phyloP scores from a whole-genome alignment of 2,888 invertebrate genomes.

The Tipula confusa region DNA sequence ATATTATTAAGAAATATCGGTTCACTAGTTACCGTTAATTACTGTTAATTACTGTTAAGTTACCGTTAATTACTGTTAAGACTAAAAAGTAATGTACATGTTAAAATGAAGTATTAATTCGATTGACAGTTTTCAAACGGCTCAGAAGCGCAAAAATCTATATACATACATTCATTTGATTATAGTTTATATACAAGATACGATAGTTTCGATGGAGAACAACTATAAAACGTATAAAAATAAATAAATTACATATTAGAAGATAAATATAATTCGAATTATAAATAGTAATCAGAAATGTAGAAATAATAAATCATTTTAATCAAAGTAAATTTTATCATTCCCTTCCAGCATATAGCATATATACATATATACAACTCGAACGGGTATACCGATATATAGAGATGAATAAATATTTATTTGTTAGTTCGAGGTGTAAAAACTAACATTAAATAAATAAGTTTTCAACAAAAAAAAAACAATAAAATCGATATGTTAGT shows the following conservation, averaged over 20 bases:
- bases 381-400: neutral
- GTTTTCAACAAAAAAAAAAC: neutral
- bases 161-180: neutral
- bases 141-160: neutral
- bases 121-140: neutral
- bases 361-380: neutral
- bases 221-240: neutral
- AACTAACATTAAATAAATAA: neutral
- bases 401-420: neutral
- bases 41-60: too few species aligned
- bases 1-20: too few species aligned
- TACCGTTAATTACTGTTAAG: too few species aligned
- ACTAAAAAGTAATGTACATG: too few species aligned
- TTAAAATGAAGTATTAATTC: too few species aligned
- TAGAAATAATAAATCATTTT: neutral
- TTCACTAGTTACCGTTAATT: too few species aligned
- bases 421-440: neutral
- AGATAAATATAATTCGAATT: neutral
- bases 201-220: neutral
- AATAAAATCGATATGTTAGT: neutral
- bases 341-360: neutral
- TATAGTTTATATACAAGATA: neutral
- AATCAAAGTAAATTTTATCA: neutral
- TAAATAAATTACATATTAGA: neutral
- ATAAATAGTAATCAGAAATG: conserved; percentile 5